These are phyloP conservation scores for Dysdera silvatica DNA, from an alignment of 1,140 invertebrate species.

Conservation along the genomic window DNA sequence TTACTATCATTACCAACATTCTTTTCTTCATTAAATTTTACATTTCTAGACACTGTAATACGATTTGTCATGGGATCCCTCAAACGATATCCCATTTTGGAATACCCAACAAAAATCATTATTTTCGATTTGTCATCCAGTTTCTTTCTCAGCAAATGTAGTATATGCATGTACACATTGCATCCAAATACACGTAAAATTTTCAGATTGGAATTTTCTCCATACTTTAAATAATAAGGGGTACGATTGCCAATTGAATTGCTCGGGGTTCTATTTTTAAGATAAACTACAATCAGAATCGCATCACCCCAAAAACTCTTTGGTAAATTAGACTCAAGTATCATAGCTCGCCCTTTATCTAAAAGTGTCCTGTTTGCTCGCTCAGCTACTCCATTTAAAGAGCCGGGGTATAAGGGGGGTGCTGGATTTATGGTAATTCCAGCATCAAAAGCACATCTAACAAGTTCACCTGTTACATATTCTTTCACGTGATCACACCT, in stretches of 20 bases:
- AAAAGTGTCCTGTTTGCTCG: conserved; percentile 21
- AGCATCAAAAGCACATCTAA: not conserved
- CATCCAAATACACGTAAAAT: conserved; percentile 40
- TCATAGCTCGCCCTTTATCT: conserved; percentile 25
- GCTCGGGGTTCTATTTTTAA: conserved; percentile 21
- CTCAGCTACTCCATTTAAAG: conserved; percentile 28
- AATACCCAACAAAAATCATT: not conserved
- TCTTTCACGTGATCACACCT: conserved; percentile 1
- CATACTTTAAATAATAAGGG: conserved; percentile 38
- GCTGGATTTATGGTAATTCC: not conserved
- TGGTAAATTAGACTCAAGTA: conserved; percentile 20
- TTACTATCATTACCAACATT: too few relatives aligned
- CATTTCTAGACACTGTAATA: not conserved
- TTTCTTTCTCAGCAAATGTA: not conserved
- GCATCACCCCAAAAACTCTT: conserved; percentile 33
- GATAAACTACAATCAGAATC: conserved; percentile 25
- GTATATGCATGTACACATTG: conserved; percentile 34
- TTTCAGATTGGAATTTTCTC: conserved; percentile 35
- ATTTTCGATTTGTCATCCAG: conserved; percentile 2
- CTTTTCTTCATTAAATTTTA: conserved; percentile 22
- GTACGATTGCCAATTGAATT: conserved; percentile 21
- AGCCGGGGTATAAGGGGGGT: conserved; percentile 16
- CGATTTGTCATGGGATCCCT: not conserved
- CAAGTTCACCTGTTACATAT: conserved; percentile 2
- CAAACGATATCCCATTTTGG: conserved; percentile 2